A percentile compares a stretch with the other conserved stretches of the same genome.
phyloP scores from a whole-genome alignment of 2,113 vertebrate genomes.

The Oncorhynchus tshawytscha region DNA sequence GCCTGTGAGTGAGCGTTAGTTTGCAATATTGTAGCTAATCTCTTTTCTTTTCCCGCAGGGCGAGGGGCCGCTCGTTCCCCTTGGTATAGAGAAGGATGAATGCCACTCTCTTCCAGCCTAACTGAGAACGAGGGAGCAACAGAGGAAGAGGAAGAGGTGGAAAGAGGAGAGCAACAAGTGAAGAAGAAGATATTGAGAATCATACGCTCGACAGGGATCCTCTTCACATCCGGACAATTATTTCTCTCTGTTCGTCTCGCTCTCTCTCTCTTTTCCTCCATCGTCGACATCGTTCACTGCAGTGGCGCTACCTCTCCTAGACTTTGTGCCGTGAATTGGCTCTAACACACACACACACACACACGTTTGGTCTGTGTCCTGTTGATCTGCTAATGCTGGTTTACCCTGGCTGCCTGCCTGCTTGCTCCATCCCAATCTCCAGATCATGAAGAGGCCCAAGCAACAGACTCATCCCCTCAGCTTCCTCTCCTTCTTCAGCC shows the following conservation, averaged over 20 bases:
- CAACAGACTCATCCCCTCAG: conserved; percentile 67
- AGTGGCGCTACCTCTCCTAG: conserved; percentile 36
- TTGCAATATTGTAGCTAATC: conserved; percentile 1
- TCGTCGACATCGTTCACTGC: conserved; percentile 26
- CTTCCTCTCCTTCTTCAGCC: conserved; percentile 77
- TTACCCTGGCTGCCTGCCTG: conserved; percentile 47
- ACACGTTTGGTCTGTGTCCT: conserved; percentile 11
- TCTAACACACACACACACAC: conserved; percentile 13
- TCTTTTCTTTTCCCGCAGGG: conserved; percentile 27
- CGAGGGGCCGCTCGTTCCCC: conserved; percentile 12
- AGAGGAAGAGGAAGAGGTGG: conserved; percentile 32
- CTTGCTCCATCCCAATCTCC: conserved; percentile 30
- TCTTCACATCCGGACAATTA: not conserved
- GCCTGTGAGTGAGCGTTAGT: too few relatives aligned
- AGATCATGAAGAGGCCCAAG: conserved; percentile 76
- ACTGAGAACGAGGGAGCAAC: conserved; percentile 28
- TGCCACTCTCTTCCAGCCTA: conserved; percentile 25
- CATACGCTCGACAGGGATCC: conserved; percentile 55
- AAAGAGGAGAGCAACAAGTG: conserved; percentile 24
- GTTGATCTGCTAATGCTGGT: conserved; percentile 70
- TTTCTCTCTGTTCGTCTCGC: conserved; percentile 39
- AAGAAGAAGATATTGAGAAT: conserved; percentile 36
- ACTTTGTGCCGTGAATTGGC: conserved; percentile 36
- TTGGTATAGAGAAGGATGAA: conserved; percentile 24
- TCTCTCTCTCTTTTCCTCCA: conserved; percentile 40